Base-by-base conservation (phyloP, 1,140 invertebrate species). In the Brachionus sp. region DNA sequence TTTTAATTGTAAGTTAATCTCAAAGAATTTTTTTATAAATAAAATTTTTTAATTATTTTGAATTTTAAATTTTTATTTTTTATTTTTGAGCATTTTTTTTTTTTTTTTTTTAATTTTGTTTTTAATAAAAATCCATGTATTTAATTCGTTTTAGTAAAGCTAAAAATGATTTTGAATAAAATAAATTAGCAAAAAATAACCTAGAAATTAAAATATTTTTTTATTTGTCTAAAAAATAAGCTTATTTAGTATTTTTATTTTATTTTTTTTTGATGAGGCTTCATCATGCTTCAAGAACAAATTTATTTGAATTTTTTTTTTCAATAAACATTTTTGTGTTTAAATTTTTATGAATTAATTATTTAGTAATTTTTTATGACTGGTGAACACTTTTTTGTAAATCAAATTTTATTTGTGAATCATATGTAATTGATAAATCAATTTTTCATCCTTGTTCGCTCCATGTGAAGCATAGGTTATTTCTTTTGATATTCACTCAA, bases 1-100 rank as follows among this genome's bases (percentile, higher is more conserved):
- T 33, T 10, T 35, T 70, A 37, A 16, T 70, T 70, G 66, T 70
- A 70, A 70, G 66, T 70, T 70, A 70, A 70, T 70, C 66, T 70
- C 16, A 39, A 70, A 70, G 66, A 70, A 70, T 53, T 53, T 53
- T 29, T 50, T 57, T 57, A 57, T 57, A 57, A 57, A 57, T 57
- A 57, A 57, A 57, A 19, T 23, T 57, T 57, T 57, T 23, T 9
- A 23, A 9, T 57, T 53, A 1, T 29, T 53, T 53, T 53, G 50
- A 53, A 16, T 19, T 57, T 57, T 57, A 19, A 9, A 23, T 9
- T 2, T n/a, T 57, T 57, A 7, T 57, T 57, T 57, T 5, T 57
- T 19, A 6, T 57, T 57, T 16, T 57, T 25, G n/a, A 6, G 7
- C 7, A 19, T 57, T n/a, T 50, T 50, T 50, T 50, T 50, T 1